phyloP scores from a whole-genome alignment of 2,888 invertebrate species.

The Callyntrura sp. region DNA sequence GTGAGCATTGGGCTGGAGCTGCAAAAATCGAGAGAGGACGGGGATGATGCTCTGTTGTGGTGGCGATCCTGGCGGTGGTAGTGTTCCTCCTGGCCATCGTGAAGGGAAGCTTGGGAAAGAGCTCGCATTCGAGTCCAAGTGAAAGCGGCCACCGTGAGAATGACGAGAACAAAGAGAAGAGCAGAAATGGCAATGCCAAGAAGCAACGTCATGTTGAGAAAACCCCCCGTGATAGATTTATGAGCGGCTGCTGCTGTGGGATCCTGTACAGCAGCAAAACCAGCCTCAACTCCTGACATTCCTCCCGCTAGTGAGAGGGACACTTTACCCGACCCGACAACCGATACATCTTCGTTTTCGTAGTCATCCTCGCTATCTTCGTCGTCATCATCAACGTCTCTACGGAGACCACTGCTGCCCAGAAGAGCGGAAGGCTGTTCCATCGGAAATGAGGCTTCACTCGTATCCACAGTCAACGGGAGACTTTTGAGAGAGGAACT shows the following conservation, averaged over 20 bases:
- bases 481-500: conserved; percentile 68
- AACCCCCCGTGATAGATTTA: conserved; percentile 71
- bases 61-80: neutral
- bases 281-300: neutral
- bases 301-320: conserved; percentile 5
- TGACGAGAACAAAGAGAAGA: conserved; percentile 75
- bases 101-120: neutral
- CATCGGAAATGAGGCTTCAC: conserved; percentile 81
- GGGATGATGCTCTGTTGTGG: conserved; percentile 16
- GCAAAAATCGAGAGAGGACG: conserved; percentile 4
- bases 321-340: conserved; percentile 19
- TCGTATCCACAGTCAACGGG: conserved; percentile 82
- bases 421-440: conserved; percentile 78
- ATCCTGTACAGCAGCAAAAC: conserved; percentile 44
- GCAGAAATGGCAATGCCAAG: conserved; percentile 76
- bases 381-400: conserved; percentile 57
- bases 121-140: conserved; percentile 74
- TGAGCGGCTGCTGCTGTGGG: conserved; percentile 23
- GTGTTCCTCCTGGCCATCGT: neutral
- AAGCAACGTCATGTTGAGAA: conserved; percentile 81
- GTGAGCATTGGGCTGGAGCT: conserved; percentile 43
- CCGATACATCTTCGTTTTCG: conserved; percentile 53
- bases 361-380: conserved; percentile 49
- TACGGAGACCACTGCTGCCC: neutral
- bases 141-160: conserved; percentile 75